Base-by-base conservation (phyloP, 2,888 invertebrate species). In the Drepana falcataria region DNA sequence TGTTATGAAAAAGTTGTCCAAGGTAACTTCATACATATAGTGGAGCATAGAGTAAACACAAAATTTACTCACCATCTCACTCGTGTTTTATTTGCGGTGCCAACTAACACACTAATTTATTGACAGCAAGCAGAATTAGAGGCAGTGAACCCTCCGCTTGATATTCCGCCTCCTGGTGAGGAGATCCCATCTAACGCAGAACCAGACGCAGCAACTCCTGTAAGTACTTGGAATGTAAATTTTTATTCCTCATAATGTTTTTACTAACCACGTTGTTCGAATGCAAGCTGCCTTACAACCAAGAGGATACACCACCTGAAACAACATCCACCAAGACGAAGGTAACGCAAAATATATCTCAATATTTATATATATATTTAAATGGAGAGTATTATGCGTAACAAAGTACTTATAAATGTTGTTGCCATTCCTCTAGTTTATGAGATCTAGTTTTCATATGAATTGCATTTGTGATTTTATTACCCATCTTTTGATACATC, bases 1-100 rank as follows among this genome's bases (percentile, higher is more conserved):
- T 1, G 79, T 91, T 35, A 71, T 88, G 63, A 90, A 84, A 65
- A 89, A 89, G 71, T 67, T 79, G 2, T 73, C 85, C 0, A 90
- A 88, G 82, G 87, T 85, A 71, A 57, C 54, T 56, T 35, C 33
- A 9, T 44, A 9, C 9, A 9, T 9, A 9, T 3, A 6, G 9
- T 9, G 44, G 9, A 44, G 21, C 21, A 21, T 1, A 21, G 44
- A 2, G 6, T 44, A 9, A 9, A 6, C 9, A 9, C 4, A 6
- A 40, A 40, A 2, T 6, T 40, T 3, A 40, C 44, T 44, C 7
- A 44, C 44, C 9, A 44, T 6, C 44, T 44, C 9, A 9, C 9
- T 44, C 21, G 21, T 44, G 44, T 9, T 37, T 53, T 4, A 37
- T 49, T 54, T 60, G 49, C 53, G 9, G 47, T 41, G 44, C 41